Evolutionary conservation across 2,797 vertebrate genomes (phyloP).

Genomic region (Pterois miles): DNA sequence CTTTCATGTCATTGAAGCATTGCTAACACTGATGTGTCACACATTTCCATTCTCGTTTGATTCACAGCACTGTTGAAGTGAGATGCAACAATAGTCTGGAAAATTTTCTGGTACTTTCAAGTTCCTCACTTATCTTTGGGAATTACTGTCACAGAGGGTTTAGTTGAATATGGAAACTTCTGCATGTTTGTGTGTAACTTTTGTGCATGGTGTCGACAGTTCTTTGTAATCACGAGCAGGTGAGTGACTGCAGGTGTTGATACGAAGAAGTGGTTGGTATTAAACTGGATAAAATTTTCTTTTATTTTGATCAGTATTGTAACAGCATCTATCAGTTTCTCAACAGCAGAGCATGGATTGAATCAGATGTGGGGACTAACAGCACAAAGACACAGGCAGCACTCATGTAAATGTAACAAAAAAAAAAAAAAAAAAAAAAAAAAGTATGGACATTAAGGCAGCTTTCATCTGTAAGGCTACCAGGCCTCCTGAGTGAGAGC

Average conservation of each 20-base stretch:
- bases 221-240: slow-evolving; percentile 21
- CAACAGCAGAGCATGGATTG: neutral
- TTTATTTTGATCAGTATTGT: neutral
- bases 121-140: slow-evolving; percentile 33
- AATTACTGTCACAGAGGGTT: slow-evolving; percentile 27
- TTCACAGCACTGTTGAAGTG: slow-evolving; percentile 11
- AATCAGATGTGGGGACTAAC: neutral
- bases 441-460: neutral
- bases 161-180: slow-evolving; percentile 17
- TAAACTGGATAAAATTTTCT: neutral
- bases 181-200: neutral
- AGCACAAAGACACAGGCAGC: neutral
- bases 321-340: neutral
- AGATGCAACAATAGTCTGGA: slow-evolving; percentile 13
- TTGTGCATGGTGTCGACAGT: neutral
- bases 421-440: neutral
- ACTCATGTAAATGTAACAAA: neutral
- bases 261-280: neutral
- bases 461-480: neutral
- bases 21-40: neutral
- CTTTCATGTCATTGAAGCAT: neutral
- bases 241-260: slow-evolving; percentile 9
- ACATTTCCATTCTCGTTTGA: slow-evolving; percentile 1
- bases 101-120: slow-evolving; percentile 8
- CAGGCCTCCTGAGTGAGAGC: neutral